A percentile compares a stretch with the other conserved stretches of the same genome.
phyloP scores from a whole-genome alignment of 2,113 vertebrate species.

The Eulemur macaco region DNA sequence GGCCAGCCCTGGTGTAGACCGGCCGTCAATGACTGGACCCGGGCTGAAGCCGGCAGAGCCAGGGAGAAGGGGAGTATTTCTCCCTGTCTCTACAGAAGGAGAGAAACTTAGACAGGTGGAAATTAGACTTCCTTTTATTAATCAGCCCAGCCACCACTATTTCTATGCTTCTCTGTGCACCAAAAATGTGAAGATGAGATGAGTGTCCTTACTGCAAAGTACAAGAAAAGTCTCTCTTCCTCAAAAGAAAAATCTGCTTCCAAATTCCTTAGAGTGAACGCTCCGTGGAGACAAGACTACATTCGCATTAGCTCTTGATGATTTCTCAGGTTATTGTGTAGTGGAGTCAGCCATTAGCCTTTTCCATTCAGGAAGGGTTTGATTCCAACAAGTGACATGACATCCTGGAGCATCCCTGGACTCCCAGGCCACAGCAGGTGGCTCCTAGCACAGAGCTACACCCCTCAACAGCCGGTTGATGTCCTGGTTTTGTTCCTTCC shows the following conservation, averaged over 20 bases:
- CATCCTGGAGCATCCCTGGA: neutral
- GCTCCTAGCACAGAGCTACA: neutral
- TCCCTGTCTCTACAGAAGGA: neutral
- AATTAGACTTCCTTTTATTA: neutral
- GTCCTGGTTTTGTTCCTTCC: neutral
- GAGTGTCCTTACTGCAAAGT: neutral
- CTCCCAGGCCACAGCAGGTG: neutral
- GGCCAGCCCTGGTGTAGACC: neutral
- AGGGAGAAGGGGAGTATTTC: neutral
- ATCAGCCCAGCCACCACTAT: neutral
- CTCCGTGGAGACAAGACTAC: neutral
- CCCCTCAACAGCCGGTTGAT: rapidly evolving
- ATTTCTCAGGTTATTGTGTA: neutral
- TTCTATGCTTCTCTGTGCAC: neutral
- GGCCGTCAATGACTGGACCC: neutral
- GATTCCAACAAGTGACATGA: rapidly evolving
- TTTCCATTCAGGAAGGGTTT: neutral
- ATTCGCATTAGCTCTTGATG: no score
- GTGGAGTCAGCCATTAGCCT: neutral
- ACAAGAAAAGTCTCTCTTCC: neutral
- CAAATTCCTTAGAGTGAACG: no score
- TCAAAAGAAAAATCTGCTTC: neutral
- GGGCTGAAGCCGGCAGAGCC: neutral
- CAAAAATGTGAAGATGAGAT: neutral
- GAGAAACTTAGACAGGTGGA: neutral